These are phyloP conservation scores for Adelosebastes latens DNA, from an alignment of 2,797 vertebrate genomes.

Conservation along the genomic window DNA sequence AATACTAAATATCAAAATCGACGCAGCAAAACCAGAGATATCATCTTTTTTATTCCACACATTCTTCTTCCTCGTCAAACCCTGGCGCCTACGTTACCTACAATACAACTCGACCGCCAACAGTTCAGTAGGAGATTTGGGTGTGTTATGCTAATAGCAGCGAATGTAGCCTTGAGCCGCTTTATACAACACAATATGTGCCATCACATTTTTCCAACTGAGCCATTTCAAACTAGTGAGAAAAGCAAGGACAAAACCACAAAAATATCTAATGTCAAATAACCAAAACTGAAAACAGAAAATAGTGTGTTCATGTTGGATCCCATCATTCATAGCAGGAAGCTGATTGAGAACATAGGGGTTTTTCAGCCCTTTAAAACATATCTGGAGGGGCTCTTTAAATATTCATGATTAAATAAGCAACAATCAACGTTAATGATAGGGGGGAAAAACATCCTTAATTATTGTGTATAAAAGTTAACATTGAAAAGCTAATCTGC, in stretches of 20 bases:
- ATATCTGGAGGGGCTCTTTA: neutral
- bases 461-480: neutral
- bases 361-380: neutral
- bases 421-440: neutral
- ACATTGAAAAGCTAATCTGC: neutral
- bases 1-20: too few relatives aligned
- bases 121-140: too few relatives aligned
- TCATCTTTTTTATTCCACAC: too few relatives aligned
- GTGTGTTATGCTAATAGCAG: too few relatives aligned
- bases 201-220: neutral
- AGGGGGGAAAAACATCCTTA: neutral
- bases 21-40: too few relatives aligned
- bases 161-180: too few relatives aligned
- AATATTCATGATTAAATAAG: constrained; percentile 5
- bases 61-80: too few relatives aligned
- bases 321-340: neutral
- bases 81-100: too few relatives aligned
- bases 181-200: neutral
- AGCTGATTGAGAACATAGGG: neutral
- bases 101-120: too few relatives aligned
- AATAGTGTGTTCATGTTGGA: too few relatives aligned
- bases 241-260: neutral
- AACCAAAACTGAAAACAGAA: neutral
- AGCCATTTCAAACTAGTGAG: neutral
- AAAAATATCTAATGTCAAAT: neutral